These are phyloP conservation scores for Cercopithecus neglectus DNA, from an alignment of 2,797 vertebrate genomes.

Conservation along the genomic window DNA sequence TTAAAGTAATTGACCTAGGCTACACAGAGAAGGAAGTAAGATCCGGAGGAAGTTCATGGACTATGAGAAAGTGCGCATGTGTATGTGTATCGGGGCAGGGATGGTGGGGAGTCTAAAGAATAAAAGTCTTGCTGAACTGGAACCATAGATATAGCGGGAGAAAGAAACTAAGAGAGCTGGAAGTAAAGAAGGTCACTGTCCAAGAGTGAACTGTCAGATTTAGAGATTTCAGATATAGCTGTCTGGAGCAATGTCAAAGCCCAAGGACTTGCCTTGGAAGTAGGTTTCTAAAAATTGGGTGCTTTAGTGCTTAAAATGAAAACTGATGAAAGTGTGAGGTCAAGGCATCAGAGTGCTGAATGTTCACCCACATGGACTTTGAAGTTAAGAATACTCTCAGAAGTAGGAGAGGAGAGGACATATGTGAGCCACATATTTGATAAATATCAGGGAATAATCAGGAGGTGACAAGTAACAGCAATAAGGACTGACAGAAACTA, in stretches of 20 bases:
- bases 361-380: neutral
- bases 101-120: neutral
- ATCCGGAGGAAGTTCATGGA: neutral
- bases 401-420: neutral
- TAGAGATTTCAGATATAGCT: neutral
- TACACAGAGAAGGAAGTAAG: neutral
- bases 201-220: neutral
- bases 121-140: neutral
- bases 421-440: neutral
- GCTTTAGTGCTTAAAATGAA: neutral
- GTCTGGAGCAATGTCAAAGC: neutral
- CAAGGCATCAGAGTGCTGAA: no score
- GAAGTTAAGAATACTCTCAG: neutral
- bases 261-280: neutral
- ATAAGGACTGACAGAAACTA: neutral
- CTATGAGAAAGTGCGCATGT: neutral
- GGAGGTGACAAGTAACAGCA: neutral
- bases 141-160: neutral
- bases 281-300: neutral
- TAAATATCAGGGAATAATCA: neutral
- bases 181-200: neutral
- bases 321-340: neutral
- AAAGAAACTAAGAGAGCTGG: neutral
- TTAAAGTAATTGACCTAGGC: neutral
- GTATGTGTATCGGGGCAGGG: accelerated